Evolutionary conservation across 2,113 vertebrate species (phyloP).

Genomic region (Orthonyx spaldingii): DNA sequence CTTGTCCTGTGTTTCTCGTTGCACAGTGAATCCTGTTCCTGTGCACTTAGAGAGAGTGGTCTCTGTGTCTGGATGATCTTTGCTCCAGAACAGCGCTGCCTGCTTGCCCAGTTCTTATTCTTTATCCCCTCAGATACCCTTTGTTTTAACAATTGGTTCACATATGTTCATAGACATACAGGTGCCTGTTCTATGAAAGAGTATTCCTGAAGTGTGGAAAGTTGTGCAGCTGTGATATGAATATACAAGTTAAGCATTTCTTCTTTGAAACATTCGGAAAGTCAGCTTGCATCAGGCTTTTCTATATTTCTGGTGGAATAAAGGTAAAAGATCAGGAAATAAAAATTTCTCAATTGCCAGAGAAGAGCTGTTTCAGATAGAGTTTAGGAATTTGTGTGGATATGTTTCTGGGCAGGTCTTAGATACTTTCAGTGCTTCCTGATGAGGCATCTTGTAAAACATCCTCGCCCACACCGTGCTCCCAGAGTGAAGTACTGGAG

Average conservation of each 20-base stretch:
- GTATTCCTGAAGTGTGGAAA: neutral
- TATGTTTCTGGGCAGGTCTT: neutral
- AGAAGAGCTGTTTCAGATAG: neutral
- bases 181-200: neutral
- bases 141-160: neutral
- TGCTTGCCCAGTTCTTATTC: neutral
- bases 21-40: neutral
- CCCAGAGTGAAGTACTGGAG: neutral
- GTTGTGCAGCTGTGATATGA: neutral
- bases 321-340: neutral
- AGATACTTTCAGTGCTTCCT: neutral
- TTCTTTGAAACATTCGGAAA: neutral
- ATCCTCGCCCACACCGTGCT: neutral
- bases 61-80: neutral
- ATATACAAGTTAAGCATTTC: neutral
- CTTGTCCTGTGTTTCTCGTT: neutral
- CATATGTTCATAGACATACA: rapidly evolving
- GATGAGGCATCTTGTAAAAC: neutral
- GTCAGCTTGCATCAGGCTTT: neutral
- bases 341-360: neutral
- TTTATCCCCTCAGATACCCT: neutral
- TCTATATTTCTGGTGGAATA: neutral
- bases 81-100: neutral
- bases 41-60: neutral
- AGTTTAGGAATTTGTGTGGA: neutral